Percentiles rank a stretch among this genome's conserved stretches.
Conservation (phyloP, 2,113 vertebrate genomes). For the Procavia capensis region DNA sequence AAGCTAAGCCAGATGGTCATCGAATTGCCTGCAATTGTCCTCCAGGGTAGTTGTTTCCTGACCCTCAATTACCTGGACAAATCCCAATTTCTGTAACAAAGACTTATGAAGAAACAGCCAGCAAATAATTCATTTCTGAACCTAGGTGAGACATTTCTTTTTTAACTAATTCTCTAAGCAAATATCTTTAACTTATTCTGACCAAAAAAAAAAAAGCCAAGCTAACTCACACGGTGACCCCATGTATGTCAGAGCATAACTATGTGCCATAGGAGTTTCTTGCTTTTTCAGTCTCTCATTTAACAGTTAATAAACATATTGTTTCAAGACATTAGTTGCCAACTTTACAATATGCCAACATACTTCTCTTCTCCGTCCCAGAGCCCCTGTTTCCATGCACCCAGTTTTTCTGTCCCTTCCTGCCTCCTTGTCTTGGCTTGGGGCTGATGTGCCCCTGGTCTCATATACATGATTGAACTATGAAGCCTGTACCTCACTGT, state of each 20-base stretch:
- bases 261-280: neutral
- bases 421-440: no score
- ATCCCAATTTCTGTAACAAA: conserved; percentile 44
- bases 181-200: neutral
- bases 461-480: no score
- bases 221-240: neutral
- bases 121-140: neutral
- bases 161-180: neutral
- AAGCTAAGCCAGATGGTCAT: conserved; percentile 40
- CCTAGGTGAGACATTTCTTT: neutral
- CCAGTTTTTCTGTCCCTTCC: no score
- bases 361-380: no score
- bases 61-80: neutral
- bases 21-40: conserved; percentile 33
- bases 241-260: neutral
- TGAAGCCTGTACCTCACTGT: no score
- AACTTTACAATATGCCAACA: no score
- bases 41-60: neutral
- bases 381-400: no score
- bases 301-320: no score
- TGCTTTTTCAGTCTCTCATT: no score
- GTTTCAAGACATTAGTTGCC: no score
- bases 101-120: neutral
- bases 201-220: neutral
- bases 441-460: no score